Evolutionary conservation across 2,113 vertebrate species (phyloP).

Genomic region (Salvelinus namaycush): DNA sequence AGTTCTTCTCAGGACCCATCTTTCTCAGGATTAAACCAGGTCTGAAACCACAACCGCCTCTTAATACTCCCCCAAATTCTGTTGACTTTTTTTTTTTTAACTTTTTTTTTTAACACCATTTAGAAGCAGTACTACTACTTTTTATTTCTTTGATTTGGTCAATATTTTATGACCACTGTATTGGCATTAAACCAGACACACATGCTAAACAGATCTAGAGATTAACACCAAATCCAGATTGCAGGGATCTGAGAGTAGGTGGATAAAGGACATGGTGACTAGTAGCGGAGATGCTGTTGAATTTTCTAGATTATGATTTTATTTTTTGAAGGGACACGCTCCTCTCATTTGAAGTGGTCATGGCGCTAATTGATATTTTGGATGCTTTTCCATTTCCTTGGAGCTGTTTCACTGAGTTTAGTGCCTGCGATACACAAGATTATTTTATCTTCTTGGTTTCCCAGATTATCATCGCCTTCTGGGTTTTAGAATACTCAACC

Average conservation of each 20-base stretch:
- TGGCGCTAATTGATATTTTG: neutral
- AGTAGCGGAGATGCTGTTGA: neutral
- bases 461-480: neutral
- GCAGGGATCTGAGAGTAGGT: constrained; percentile 23
- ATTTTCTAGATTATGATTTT: neutral
- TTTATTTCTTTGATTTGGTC: constrained; percentile 45
- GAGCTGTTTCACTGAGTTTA: neutral
- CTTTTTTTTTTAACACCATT: neutral
- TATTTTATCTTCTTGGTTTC: neutral
- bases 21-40: constrained; percentile 99
- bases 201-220: constrained; percentile 81
- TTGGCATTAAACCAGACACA: constrained; percentile 93
- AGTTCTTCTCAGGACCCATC: constrained; percentile 99
- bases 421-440: neutral
- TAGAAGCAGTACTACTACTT: neutral
- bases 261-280: constrained; percentile 14
- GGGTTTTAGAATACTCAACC: neutral
- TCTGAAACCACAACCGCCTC: constrained; percentile 91
- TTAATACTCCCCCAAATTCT: constrained; percentile 86
- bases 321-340: neutral
- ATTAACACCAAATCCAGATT: constrained; percentile 40
- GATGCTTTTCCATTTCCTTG: neutral
- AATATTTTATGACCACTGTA: constrained; percentile 65
- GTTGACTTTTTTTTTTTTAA: constrained; percentile 33
- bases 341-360: no score